Base-by-base conservation (phyloP, 1,140 invertebrate genomes). In the Caenorhabditis remanei region DNA sequence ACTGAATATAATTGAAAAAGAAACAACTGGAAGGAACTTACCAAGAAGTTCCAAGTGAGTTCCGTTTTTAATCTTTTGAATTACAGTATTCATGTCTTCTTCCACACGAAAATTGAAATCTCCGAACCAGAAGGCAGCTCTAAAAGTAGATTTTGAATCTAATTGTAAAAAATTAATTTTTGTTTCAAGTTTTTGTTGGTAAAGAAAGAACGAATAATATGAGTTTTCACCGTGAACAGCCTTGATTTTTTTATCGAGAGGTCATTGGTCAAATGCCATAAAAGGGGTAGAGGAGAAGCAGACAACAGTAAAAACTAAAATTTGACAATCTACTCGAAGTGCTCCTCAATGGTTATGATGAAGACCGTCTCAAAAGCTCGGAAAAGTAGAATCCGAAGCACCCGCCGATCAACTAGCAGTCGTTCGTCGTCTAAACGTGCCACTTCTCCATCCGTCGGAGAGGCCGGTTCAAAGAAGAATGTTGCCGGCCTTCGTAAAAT, bases 21-120 rank as follows among this genome's bases (percentile, higher is more conserved):
- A 32, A 63, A 32, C 11, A 14, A 40, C 9, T 63, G 8, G 11
- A 40, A 63, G 8, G 11, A 41, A 41, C 11, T 46, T 83, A 87
- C 86, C 86, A 8, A 83, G 63, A 21, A 87, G 53, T 16, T 84
- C 82, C 0, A 53, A 21, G 43, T 53, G 21, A 11, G 48, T 83
- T 46, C 61, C 79, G n/a, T 48, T 63, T 46, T 50, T 50, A 21
- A 87, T 79, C 41, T 85, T 85, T 8, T 46, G 3, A 24, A 50
- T 46, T 7, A 82, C 71, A 2, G 48, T 65, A 2, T 58, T 24
- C 46, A 63, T 19, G 21, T 88, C 87, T 48, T 67, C 48, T 65
- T 88, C 87, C 1, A 88, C 84, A 9, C 87, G 87, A 43, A 88
- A 88, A 55, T 88, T 88, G 40, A 88, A 65, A 32, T 88, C 87